Base-by-base conservation (phyloP, 2,888 invertebrate species). In the Standfussiana lucernea region DNA sequence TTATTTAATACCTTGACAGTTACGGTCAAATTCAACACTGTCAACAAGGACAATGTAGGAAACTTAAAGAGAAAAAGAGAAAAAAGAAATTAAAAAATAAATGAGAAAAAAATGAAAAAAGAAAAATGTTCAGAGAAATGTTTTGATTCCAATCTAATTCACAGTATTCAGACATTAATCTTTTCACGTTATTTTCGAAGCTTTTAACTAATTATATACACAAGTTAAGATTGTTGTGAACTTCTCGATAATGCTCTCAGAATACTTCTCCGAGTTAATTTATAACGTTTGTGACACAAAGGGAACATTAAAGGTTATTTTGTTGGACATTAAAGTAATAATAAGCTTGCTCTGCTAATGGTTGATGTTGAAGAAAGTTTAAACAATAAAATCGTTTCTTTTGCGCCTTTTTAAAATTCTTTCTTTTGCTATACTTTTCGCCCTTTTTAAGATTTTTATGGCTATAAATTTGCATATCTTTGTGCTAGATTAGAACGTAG, bases 151-250 rank as follows among this genome's bases (percentile, higher is more conserved):
- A 50, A 75, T 81, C 71, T 56, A 56, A 56, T 56, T 28, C 28
- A 28, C 6, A 28, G 75, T 18, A 67, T 80, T 59, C 35, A 65
- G 67, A 62, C 47, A 76, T 88, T 59, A 77, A 85, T 78, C 61
- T 73, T 72, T 74, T 42, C 37, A 50, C 50, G 24, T 75, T 72
- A 72, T 79, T 80, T 75, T n/a, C 68, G 32, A 80, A 79, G 78
- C 82, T 86, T 88, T 79, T 59, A 88, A 82, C 77, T 64, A 74
- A 87, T 85, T 85, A 77, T 85, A 77, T 86, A 83, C 74, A 83
- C 80, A 75, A 82, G 56, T 75, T 77, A 3, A 47, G n/a, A 64
- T 68, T 83, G 74, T 77, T 87, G 65, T 77, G 56, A 86, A 84
- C 66, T 82, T 72, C 47, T 76, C 61, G 66, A 70, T 61, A 53